Evolutionary conservation across 2,888 invertebrate species (phyloP).

Genomic region (Trimorus sp.): DNA sequence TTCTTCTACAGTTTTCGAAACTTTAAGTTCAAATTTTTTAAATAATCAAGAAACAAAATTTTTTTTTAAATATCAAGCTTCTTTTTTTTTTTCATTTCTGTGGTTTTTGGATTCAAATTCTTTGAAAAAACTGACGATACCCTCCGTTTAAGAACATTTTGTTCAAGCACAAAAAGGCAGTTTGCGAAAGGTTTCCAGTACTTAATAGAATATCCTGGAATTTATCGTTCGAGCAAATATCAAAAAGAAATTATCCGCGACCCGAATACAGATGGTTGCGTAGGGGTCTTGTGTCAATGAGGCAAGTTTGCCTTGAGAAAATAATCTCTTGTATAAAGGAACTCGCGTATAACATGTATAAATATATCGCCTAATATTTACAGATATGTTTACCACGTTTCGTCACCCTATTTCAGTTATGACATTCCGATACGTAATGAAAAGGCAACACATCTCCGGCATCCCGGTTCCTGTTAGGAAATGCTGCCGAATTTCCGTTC

Average conservation of each 20-base stretch:
- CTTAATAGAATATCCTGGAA: not conserved
- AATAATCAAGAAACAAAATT: too few species aligned
- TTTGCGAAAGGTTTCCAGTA: too few species aligned
- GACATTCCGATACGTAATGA: slow-evolving; percentile 27
- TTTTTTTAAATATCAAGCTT: too few species aligned
- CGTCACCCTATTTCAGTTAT: slow-evolving; percentile 72
- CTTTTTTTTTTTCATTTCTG: too few species aligned
- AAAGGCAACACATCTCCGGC: slow-evolving; percentile 24
- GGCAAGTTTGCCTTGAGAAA: slow-evolving; percentile 32
- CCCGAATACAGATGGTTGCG: slow-evolving; percentile 6
- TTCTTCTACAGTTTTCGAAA: too few species aligned
- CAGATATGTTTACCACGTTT: slow-evolving; percentile 76
- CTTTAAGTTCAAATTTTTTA: too few species aligned
- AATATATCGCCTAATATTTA: slow-evolving; percentile 73
- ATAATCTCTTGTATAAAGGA: slow-evolving; percentile 64
- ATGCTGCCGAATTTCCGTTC: too few species aligned
- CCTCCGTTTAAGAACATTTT: too few species aligned
- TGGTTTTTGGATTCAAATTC: too few species aligned
- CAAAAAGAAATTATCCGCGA: slow-evolving; percentile 44
- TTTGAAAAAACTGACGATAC: too few species aligned
- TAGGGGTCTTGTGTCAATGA: slow-evolving; percentile 5
- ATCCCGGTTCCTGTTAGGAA: not conserved
- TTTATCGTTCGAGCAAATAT: slow-evolving; percentile 41
- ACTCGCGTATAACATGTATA: slow-evolving; percentile 53
- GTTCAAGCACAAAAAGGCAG: too few species aligned